Percentiles rank a stretch among this genome's conserved stretches.
Conservation (phyloP, 1,140 invertebrate species). For the Calephelis nemesis region DNA sequence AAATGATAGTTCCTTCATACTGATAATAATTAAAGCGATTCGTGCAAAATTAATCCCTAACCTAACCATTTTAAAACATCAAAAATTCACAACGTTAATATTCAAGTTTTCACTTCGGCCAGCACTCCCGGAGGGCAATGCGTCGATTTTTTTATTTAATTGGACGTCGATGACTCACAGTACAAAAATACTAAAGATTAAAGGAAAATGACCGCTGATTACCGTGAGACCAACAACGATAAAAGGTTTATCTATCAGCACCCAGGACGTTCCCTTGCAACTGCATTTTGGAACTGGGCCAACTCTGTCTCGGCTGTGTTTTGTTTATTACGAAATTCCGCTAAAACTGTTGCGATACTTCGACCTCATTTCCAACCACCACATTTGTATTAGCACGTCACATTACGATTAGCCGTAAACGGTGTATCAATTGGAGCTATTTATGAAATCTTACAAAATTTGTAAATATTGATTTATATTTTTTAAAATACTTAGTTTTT, state of each 20-base stretch:
- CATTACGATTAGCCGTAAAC: conserved; percentile 38
- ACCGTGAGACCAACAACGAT: conserved; percentile 3
- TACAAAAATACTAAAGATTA: neutral
- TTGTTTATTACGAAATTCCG: conserved; percentile 76
- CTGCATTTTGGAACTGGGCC: conserved; percentile 57
- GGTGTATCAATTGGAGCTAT: neutral
- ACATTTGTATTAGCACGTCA: conserved; percentile 52
- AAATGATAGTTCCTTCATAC: too few relatives aligned
- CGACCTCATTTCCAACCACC: conserved; percentile 59
- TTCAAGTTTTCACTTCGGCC: too few relatives aligned
- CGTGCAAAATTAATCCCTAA: too few relatives aligned
- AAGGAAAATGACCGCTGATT: neutral
- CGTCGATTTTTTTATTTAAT: too few relatives aligned
- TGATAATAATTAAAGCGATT: too few relatives aligned
- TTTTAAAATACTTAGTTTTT: neutral
- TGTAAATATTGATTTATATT: neutral
- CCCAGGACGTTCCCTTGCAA: conserved; percentile 40
- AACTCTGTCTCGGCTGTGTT: conserved; percentile 51
- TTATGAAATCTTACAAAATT: neutral
- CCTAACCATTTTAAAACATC: too few relatives aligned
- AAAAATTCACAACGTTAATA: too few relatives aligned
- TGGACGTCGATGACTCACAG: neutral
- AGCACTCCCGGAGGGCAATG: too few relatives aligned
- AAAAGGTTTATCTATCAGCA: conserved; percentile 40
- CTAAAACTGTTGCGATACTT: conserved; percentile 70